Evolutionary conservation across 1,140 invertebrate genomes (phyloP).

Genomic region (Bombus breviceps): DNA sequence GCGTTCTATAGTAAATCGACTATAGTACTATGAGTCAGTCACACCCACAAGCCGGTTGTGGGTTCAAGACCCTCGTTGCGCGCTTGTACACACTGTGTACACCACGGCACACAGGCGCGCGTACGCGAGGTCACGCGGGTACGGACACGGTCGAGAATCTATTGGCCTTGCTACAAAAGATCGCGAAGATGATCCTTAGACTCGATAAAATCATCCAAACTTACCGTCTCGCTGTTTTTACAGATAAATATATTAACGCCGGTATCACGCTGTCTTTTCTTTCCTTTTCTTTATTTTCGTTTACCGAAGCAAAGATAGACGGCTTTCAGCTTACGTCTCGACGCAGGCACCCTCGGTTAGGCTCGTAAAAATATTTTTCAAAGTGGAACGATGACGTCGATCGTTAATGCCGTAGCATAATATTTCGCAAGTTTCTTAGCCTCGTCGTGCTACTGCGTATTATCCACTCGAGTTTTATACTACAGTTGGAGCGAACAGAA

Average conservation of each 20-base stretch:
- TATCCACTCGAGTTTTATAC: neutral
- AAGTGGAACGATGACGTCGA: too few species aligned
- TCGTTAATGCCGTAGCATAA: neutral
- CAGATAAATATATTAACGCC: neutral
- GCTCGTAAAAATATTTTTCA: neutral
- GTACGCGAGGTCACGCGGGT: slow-evolving; percentile 70
- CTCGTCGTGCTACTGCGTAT: neutral
- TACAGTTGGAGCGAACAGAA: neutral
- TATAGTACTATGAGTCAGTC: slow-evolving; percentile 83
- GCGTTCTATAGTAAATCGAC: slow-evolving; percentile 80
- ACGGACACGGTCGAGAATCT: slow-evolving; percentile 65
- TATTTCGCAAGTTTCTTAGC: neutral
- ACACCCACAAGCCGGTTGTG: slow-evolving; percentile 79
- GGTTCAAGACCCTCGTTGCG: slow-evolving; percentile 80
- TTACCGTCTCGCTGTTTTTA: neutral
- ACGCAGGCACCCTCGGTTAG: neutral
- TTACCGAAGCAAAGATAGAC: neutral
- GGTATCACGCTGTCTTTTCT: neutral
- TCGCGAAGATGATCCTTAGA: slow-evolving; percentile 22
- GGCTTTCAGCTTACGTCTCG: neutral
- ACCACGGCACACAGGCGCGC: neutral
- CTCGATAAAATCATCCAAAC: slow-evolving; percentile 1
- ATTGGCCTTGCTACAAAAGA: slow-evolving; percentile 71
- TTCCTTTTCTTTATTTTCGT: too few species aligned
- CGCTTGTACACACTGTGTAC: slow-evolving; percentile 28